Evolutionary conservation across 2,797 vertebrate species (phyloP), one percentile per base, ranked within the genome.

Genomic region (Poeciliopsis infans): DNA sequence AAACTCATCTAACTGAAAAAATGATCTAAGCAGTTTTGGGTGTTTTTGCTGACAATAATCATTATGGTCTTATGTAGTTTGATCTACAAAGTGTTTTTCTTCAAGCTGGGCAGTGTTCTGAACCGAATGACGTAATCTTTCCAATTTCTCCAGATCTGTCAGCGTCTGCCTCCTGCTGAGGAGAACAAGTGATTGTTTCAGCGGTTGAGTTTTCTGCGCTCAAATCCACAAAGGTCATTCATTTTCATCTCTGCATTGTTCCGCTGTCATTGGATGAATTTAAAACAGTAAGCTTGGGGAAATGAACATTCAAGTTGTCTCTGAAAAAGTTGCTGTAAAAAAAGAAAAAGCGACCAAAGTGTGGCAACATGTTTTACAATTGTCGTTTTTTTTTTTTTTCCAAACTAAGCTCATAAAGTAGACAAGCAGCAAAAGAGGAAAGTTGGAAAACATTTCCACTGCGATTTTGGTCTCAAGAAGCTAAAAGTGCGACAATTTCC

Each of bases 401-500:
- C 16, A 31, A 20, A 59, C 39, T 59, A 39, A 55, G 20, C 45
- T 39, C 36, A 31, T 20, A 69, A 69, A 69, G 2, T 41, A 11
- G 16, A 15, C 18, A 43, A 10, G 36, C 46, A 20, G 20, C 4
- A 36, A 5, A 25, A 13, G 18, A 73, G 25, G 33, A 79, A 76
- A 78, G 39, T 23, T 43, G 72, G 28, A 68, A 59, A 55, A 75
- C 46, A 31, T 78, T 33, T 53, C 59, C 20, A 36, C 61, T 66
- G 12, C 73, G 25, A 76, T 80, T 46, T 57, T 18, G 39, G 10
- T 69, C 66, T 66, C 25, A 0, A 47, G 8, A 78, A 33, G 23
- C 6, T 3, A 68, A 53, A 51, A 57, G 51, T 49, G 74, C 51
- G 28, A 61, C 53, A 53, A 77, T 83, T 84, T 66, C 57, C 49